Evolutionary conservation across 2,113 vertebrate genomes (phyloP), one percentile per base, ranked within the genome.

Genomic region (Rissa tridactyla): DNA sequence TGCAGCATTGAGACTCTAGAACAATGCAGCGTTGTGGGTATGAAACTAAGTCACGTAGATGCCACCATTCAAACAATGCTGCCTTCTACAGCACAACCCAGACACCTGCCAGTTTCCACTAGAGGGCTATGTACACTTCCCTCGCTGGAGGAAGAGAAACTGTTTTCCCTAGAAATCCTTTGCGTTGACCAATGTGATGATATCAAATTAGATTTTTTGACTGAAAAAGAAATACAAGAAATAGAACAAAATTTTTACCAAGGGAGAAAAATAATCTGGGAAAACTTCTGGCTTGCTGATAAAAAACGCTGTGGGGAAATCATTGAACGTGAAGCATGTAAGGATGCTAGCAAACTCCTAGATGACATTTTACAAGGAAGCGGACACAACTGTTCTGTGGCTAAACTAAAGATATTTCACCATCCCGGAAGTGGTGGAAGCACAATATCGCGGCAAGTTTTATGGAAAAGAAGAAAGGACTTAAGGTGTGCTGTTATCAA

Each of bases 351-450:
- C 26, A 88, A 70, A 34, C 94, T 98, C 89, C 34, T 99, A 46
- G 81, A 86, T 1, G 91, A 98, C 4, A 79, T 94, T 34, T 73
- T 98, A 44, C 96, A 32, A 78, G 64, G 60, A 30, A 96, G 78
- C 4, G 4, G 30, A 9, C 86, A 96, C 42, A 97, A 97, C 32
- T 83, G 86, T 51, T 95, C 98, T 3, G 97, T 99, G 49, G 93
- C 91, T 27, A 97, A 93, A 57, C 95, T 99, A 34, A 98, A 98
- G 90, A 98, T 99, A 96, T 98, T 97, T 93, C 99, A 99, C 95
- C 98, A 99, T 54, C 99, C 99, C 38, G 99, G 99, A 64, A 99
- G 99, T 17, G 99, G 99, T 47, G 99, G 99, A 73, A 99, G 98
- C 91, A 99, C 99, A 69, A 98, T 99, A 42, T 98, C 98, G 89